A percentile compares a stretch with the other conserved stretches of the same genome.
phyloP scores from a whole-genome alignment of 2,113 vertebrate genomes.

The Narcine bancroftii region DNA sequence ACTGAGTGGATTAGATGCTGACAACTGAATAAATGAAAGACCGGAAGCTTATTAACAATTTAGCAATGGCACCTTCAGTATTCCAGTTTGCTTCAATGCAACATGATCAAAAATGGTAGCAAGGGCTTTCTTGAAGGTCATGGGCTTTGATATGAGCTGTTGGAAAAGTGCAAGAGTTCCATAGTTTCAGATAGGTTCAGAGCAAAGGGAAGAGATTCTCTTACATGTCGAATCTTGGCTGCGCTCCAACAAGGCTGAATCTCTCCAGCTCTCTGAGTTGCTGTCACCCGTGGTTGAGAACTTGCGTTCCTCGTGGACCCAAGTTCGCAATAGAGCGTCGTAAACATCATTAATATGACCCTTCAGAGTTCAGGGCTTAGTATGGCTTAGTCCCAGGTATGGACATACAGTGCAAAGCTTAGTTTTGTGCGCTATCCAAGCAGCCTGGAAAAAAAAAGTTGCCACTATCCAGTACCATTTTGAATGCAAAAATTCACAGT shows the following conservation, averaged over 20 bases:
- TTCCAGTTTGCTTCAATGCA: not conserved
- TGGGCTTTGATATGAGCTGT: not conserved
- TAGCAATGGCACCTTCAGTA: conserved; percentile 2
- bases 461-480: no score
- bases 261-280: not conserved
- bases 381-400: no score
- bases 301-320: no score
- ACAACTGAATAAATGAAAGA: not conserved
- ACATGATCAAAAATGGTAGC: not conserved
- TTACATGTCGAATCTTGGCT: not conserved
- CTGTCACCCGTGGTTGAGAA: no score
- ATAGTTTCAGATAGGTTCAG: not conserved
- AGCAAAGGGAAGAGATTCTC: not conserved
- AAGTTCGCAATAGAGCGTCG: no score
- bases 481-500: no score
- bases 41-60: conserved; percentile 1
- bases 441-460: no score
- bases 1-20: conserved; percentile 16
- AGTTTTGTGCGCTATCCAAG: no score
- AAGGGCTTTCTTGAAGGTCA: not conserved
- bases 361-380: no score
- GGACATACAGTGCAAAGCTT: no score
- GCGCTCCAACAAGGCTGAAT: not conserved
- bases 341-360: no score
- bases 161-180: not conserved